Percentiles rank a stretch among this genome's conserved stretches.
These are phyloP conservation scores for Scaptomyza polygonia DNA, from an alignment of 2,888 invertebrate species.

Conservation along the genomic window DNA sequence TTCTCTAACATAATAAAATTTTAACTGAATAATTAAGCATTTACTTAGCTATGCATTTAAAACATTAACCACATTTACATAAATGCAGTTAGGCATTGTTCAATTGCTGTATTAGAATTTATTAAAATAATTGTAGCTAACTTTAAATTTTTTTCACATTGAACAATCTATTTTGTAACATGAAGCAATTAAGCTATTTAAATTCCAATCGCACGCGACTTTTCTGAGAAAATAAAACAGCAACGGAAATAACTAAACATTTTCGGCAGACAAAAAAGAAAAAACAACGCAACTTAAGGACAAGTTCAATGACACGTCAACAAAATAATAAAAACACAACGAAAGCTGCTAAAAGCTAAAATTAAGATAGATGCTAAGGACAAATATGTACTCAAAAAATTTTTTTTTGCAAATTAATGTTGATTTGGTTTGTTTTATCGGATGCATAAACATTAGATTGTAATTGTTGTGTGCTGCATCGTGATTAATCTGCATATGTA, in stretches of 20 bases:
- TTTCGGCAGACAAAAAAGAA: slow-evolving; percentile 4
- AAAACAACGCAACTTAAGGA: slow-evolving; percentile 13
- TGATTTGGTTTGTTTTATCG: slow-evolving; percentile 3
- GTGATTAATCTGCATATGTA: slow-evolving; percentile 69
- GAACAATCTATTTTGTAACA: slow-evolving; percentile 23
- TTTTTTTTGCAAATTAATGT: no score
- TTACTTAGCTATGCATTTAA: slow-evolving; percentile 7
- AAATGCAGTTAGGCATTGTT: slow-evolving; percentile 4
- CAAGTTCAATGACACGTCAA: slow-evolving; percentile 34
- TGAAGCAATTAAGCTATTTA: slow-evolving; percentile 38
- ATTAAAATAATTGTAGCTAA: slow-evolving; percentile 5
- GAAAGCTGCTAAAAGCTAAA: no score
- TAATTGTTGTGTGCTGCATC: slow-evolving; percentile 34
- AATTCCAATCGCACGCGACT: slow-evolving; percentile 29
- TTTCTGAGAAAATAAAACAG: slow-evolving; percentile 13
- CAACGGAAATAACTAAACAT: slow-evolving; percentile 43
- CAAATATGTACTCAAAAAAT: no score
- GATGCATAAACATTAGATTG: slow-evolving; percentile 33
- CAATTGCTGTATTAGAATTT: slow-evolving; percentile 10
- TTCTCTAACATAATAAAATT: not conserved
- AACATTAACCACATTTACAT: not conserved
- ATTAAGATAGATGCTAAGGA: no score
- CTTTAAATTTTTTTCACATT: slow-evolving; percentile 7
- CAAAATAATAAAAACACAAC: not conserved
- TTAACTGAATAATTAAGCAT: not conserved